phyloP scores from a whole-genome alignment of 2,888 invertebrate genomes.

The Amorpha juglandis region DNA sequence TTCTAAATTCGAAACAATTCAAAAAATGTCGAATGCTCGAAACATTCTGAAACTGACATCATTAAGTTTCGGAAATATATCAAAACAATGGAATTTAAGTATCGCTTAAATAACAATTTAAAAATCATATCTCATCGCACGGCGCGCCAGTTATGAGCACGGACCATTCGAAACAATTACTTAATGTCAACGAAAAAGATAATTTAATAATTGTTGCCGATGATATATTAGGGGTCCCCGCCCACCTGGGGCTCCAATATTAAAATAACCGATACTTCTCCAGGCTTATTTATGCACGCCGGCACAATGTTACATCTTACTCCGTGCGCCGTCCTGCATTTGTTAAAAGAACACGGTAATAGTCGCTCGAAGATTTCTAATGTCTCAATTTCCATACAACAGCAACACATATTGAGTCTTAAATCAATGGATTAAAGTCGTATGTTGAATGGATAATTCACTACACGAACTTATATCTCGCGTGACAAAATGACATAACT shows the following conservation, averaged over 20 bases:
- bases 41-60: neutral
- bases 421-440: slow-evolving; percentile 34
- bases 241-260: slow-evolving; percentile 78
- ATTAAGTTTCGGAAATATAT: slow-evolving; percentile 23
- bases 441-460: slow-evolving; percentile 46
- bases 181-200: slow-evolving; percentile 83
- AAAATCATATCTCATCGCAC: slow-evolving; percentile 67
- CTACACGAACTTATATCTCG: slow-evolving; percentile 59
- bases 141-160: slow-evolving; percentile 67
- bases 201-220: slow-evolving; percentile 82
- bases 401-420: slow-evolving; percentile 51
- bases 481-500: slow-evolving; percentile 55
- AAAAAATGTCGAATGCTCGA: neutral
- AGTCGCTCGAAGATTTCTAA: slow-evolving; percentile 80
- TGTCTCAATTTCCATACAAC: slow-evolving; percentile 75
- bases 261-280: slow-evolving; percentile 78
- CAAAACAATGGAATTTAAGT: slow-evolving; percentile 59
- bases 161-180: slow-evolving; percentile 77
- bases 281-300: slow-evolving; percentile 76
- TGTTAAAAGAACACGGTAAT: slow-evolving; percentile 83
- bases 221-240: slow-evolving; percentile 77
- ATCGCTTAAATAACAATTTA: slow-evolving; percentile 63
- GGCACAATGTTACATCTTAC: slow-evolving; percentile 80
- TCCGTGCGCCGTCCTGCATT: slow-evolving; percentile 76
- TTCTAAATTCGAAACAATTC: too few species aligned